These are phyloP conservation scores for Hybognathus amarus DNA, from an alignment of 2,797 vertebrate species.

Conservation along the genomic window DNA sequence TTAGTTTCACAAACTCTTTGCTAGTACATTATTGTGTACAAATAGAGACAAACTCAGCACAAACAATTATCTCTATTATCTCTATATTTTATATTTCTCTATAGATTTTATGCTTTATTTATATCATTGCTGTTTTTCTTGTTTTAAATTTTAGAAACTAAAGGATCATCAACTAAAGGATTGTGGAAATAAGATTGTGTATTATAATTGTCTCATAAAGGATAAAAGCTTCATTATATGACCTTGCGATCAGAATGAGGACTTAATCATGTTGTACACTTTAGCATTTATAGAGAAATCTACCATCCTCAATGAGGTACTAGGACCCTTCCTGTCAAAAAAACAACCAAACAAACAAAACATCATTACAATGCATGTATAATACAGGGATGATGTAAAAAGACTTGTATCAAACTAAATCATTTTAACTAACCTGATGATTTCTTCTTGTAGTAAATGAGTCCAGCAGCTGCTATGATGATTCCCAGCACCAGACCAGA, in stretches of 20 bases:
- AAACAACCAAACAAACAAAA: background rate
- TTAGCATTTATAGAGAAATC: background rate
- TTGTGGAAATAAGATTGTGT: background rate
- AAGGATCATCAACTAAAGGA: background rate
- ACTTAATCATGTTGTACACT: background rate
- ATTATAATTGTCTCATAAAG: background rate
- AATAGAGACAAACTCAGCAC: background rate
- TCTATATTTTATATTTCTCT: background rate
- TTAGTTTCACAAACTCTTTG: background rate
- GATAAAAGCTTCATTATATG: background rate
- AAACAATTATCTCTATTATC: background rate
- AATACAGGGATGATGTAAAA: background rate
- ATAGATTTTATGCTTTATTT: background rate
- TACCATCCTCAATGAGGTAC: conserved; percentile 17
- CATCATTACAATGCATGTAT: background rate
- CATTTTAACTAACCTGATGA: conserved; percentile 41
- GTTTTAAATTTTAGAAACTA: background rate
- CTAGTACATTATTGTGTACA: no score
- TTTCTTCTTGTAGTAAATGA: conserved; percentile 72
- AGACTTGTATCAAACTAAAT: background rate
- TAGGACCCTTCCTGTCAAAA: conserved; percentile 27
- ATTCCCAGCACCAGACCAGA: background rate
- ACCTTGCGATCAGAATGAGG: background rate
- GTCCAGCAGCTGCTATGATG: conserved; percentile 56
- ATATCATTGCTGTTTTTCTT: background rate